A percentile compares a stretch with the other conserved stretches of the same genome.
phyloP scores from a whole-genome alignment of 2,113 vertebrate genomes.

The Campylorhamphus procurvoides region DNA sequence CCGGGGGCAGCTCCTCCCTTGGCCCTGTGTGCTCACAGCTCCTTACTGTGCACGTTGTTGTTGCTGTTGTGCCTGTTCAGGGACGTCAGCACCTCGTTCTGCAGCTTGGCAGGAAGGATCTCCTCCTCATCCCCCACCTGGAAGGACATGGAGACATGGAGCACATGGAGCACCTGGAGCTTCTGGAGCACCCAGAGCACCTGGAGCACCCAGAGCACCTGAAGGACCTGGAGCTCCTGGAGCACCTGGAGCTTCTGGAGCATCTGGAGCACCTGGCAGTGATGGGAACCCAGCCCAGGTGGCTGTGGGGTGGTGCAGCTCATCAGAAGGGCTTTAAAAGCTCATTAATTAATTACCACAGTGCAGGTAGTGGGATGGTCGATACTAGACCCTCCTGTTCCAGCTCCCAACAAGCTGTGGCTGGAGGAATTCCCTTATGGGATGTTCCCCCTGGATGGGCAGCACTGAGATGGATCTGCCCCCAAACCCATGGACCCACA shows the following conservation, averaged over 20 bases:
- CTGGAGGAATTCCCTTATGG: not conserved
- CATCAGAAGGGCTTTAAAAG: not conserved
- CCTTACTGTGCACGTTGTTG: conserved; percentile 64
- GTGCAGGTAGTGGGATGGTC: not conserved
- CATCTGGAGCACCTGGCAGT: too few species aligned
- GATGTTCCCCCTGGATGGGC: not conserved
- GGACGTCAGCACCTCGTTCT: conserved; percentile 78
- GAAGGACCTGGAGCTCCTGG: too few species aligned
- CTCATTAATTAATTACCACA: not conserved
- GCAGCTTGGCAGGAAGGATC: conserved; percentile 87
- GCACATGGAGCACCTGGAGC: not conserved
- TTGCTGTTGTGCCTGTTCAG: conserved; percentile 65
- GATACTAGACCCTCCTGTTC: not conserved
- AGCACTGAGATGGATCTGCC: not conserved
- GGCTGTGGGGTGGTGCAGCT: accelerated
- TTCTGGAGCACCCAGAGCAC: too few species aligned
- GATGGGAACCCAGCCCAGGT: too few species aligned
- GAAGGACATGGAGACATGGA: not conserved
- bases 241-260: too few species aligned
- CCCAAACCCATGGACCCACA: not conserved
- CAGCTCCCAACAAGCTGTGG: not conserved
- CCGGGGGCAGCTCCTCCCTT: not conserved
- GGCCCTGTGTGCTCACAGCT: accelerated
- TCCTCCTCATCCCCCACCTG: conserved; percentile 88
- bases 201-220: too few species aligned